A percentile compares a stretch with the other conserved stretches of the same genome.
These are phyloP conservation scores for Poecilia wingei DNA, from an alignment of 2,797 vertebrate genomes.

Conservation along the genomic window DNA sequence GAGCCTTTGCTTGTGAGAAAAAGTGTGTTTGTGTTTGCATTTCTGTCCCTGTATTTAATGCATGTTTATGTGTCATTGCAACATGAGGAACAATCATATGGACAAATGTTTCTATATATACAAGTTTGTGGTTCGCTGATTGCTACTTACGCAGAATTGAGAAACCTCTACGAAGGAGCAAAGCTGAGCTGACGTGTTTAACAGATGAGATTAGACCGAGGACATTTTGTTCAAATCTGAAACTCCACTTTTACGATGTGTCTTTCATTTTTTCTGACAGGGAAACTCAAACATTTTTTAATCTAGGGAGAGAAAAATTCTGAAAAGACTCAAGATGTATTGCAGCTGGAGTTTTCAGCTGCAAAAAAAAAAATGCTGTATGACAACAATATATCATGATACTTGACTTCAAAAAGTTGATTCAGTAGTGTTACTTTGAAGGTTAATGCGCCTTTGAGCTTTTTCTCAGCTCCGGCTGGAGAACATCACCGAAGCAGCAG, in stretches of 20 bases:
- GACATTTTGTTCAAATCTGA: conserved; percentile 7
- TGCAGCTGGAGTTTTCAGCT: conserved; percentile 29
- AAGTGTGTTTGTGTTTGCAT: conserved; percentile 58
- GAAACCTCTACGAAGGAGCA: conserved; percentile 32
- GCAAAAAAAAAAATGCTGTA: conserved; percentile 20
- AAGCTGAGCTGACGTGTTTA: conserved; percentile 8
- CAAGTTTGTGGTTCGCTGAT: conserved; percentile 40
- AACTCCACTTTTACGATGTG: not conserved
- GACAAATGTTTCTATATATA: conserved; percentile 35
- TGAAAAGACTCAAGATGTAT: conserved; percentile 37
- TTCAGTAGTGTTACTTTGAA: conserved; percentile 37
- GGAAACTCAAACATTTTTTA: conserved; percentile 18
- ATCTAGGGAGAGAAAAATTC: conserved; percentile 15
- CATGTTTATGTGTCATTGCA: conserved; percentile 54
- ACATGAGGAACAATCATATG: conserved; percentile 37
- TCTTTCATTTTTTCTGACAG: conserved; percentile 19
- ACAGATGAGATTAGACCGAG: conserved; percentile 14
- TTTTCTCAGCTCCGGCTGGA: conserved; percentile 39
- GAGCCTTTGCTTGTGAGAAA: conserved; percentile 65
- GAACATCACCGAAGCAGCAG: conserved; percentile 67
- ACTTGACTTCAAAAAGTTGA: conserved; percentile 54
- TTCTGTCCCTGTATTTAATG: conserved; percentile 52
- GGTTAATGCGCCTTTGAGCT: conserved; percentile 35
- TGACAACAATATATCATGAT: conserved; percentile 48
- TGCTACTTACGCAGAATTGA: conserved; percentile 36